A percentile compares a stretch with the other conserved stretches of the same genome.
Conservation (phyloP, 2,113 vertebrate species). For the Pseudorasbora parva region DNA sequence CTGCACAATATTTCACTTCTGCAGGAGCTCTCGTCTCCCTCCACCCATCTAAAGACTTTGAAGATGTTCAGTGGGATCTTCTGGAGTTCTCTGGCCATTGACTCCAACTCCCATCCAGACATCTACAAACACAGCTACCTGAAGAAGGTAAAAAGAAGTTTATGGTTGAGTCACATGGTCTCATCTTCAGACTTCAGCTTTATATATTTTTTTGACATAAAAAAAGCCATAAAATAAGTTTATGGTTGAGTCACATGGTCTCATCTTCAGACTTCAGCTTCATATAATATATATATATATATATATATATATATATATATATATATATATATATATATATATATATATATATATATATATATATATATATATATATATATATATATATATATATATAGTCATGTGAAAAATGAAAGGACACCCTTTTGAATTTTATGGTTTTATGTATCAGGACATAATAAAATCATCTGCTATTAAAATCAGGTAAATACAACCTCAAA, state of each 20-base stretch:
- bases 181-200: not conserved
- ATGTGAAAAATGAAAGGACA: too few relatives aligned
- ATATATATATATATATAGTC: too few relatives aligned
- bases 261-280: not conserved
- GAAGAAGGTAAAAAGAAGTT: not conserved
- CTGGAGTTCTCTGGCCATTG: constrained; percentile 78
- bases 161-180: not conserved
- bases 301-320: too few relatives aligned
- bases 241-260: not conserved
- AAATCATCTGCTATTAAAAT: too few relatives aligned
- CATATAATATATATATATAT: too few relatives aligned
- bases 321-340: too few relatives aligned
- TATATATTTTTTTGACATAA: too few relatives aligned
- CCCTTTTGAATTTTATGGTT: too few relatives aligned
- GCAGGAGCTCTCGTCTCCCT: constrained; percentile 80
- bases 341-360: too few relatives aligned
- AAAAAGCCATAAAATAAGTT: not conserved
- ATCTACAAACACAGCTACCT: not conserved
- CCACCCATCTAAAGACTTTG: constrained; percentile 79
- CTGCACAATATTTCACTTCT: constrained; percentile 83
- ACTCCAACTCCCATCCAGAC: constrained; percentile 67
- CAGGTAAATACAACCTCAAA: too few relatives aligned
- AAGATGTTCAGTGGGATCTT: constrained; percentile 66
- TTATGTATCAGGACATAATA: too few relatives aligned
- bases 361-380: too few relatives aligned